Evolutionary conservation across 37 sponge, comb jelly and placozoan genomes (phyloP), one percentile per base, ranked within the genome.

Genomic region (Halisarca cf. caerulea): DNA sequence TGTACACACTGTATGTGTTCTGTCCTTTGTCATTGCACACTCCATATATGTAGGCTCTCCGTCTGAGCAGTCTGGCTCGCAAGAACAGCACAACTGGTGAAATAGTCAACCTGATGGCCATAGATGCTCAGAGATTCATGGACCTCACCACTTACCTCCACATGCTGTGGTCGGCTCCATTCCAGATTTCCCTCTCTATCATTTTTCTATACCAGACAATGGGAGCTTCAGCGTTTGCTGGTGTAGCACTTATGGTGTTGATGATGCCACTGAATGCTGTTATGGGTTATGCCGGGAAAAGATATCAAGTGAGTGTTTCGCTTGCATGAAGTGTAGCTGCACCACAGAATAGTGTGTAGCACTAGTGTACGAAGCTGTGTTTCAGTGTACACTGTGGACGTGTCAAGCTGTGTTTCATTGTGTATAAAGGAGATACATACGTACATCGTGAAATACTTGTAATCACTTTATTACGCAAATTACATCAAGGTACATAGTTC

Each of bases 101-200:
- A 86, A 92, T 99, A 57, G 95, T 99, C 81, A 99, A 99, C 87
- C 84, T 99, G 43, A 99, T 99, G 99, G 90, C 97, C 7, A 93
- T 99, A 32, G 99, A 99, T 84, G 95, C 99, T 57, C 97, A 96
- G 82, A 70, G 93, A 21, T 89, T 96, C 55, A 92, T 93, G 95
- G 99, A 98, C 51, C 58, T 99, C 41, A 82, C 83, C 66, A 84
- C 95, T 28, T 96, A 91, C 83, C 34, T 96, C 24, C 87, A 99
- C 87, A 66, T 77, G 73, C 18, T 99, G n/a, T 99, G 97, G 97
- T 95, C 99, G 1, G 91, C 93, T 51, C 99, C 97, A 33, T 80
- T 95, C 7, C 97, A 99, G 78, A 95, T 95, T 17, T 53, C 88
- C 11, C 81, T 99, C 34, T 35, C 97, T 24, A 88, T 96, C 39